Conservation (phyloP, 2,797 vertebrate genomes). For the Xerus rutilus region DNA sequence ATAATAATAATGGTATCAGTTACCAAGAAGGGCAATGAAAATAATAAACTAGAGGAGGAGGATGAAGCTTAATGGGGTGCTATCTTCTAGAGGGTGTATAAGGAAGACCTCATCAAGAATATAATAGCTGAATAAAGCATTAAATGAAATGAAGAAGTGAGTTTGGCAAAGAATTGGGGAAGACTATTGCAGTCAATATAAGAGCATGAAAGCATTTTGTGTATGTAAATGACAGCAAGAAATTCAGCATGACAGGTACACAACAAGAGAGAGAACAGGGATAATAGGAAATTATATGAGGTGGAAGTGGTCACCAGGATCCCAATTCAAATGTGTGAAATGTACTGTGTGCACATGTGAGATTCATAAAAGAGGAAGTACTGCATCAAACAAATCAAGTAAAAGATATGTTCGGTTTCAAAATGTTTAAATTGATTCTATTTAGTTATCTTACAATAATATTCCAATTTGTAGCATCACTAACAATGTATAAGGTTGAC, state of each 20-base stretch:
- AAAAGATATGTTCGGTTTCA: background rate
- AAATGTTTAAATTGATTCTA: background rate
- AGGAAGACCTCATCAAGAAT: background rate
- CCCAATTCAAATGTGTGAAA: background rate
- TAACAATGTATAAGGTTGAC: background rate
- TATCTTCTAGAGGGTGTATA: background rate
- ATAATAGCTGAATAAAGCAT: background rate
- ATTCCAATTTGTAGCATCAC: background rate
- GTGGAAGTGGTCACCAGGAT: background rate
- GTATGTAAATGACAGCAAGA: background rate
- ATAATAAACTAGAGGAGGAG: background rate
- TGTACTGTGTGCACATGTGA: background rate
- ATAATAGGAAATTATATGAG: background rate
- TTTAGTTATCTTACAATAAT: background rate
- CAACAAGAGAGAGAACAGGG: background rate
- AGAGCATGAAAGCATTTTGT: background rate
- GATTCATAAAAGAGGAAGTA: background rate
- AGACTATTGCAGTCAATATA: background rate
- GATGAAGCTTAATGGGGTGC: background rate
- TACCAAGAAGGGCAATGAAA: background rate
- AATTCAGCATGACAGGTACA: background rate
- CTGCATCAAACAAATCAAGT: background rate
- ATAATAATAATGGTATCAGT: background rate
- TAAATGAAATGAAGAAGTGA: background rate
- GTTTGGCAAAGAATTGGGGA: background rate